Conservation (phyloP, 2,888 invertebrate species). For the Megalurothrips usitatus region DNA sequence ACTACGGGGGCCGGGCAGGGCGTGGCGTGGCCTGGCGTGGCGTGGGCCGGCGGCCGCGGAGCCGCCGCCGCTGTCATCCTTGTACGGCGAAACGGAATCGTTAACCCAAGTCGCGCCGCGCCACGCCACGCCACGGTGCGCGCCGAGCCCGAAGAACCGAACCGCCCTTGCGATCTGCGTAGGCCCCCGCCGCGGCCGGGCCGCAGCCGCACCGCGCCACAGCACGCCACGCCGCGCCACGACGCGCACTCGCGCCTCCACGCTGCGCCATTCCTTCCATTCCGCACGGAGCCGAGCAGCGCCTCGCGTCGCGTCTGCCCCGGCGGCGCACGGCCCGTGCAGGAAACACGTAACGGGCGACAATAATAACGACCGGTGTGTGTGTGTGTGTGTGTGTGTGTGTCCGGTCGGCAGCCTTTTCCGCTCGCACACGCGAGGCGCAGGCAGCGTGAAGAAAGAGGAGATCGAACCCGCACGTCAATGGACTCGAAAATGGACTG, state of each 20-base stretch:
- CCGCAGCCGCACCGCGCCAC: background rate
- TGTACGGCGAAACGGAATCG: conserved; percentile 24
- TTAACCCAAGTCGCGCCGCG: background rate
- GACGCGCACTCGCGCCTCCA: background rate
- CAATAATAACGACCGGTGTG: too few relatives aligned
- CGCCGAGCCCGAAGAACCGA: background rate
- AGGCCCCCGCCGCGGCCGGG: background rate
- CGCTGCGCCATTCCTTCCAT: background rate
- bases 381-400: too few relatives aligned
- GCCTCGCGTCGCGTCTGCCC: too few relatives aligned
- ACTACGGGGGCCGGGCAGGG: background rate
- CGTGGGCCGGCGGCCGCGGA: background rate
- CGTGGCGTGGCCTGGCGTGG: background rate
- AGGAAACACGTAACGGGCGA: too few relatives aligned
- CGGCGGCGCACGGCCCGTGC: too few relatives aligned
- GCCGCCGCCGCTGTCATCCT: conserved; percentile 9
- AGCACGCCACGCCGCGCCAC: background rate
- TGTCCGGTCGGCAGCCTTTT: too few relatives aligned
- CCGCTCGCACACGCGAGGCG: too few relatives aligned
- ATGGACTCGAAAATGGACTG: too few relatives aligned
- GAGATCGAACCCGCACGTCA: too few relatives aligned
- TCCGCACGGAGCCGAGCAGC: too few relatives aligned
- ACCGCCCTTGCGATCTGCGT: conserved; percentile 16
- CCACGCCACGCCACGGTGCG: too few relatives aligned
- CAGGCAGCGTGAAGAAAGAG: too few relatives aligned